phyloP scores from a whole-genome alignment of 2,888 invertebrate species.

The Smittia aterrima region DNA sequence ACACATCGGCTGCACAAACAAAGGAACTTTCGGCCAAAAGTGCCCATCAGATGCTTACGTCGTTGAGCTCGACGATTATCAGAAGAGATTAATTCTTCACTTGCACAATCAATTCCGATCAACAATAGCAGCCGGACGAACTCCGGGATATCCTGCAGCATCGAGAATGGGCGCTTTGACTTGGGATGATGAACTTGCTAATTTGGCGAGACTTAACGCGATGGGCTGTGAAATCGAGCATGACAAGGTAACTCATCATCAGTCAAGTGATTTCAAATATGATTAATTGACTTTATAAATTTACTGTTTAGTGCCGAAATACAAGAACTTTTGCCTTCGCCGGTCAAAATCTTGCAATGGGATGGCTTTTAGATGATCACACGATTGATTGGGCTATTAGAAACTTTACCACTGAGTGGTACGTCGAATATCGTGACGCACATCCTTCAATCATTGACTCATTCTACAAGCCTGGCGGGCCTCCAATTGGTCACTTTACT shows the following conservation, averaged over 20 bases:
- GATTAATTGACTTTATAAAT: neutral
- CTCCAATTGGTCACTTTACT: constrained; percentile 35
- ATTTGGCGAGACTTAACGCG: constrained; percentile 30
- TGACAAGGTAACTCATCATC: constrained; percentile 1
- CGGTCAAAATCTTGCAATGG: constrained; percentile 35
- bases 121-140: constrained; percentile 11
- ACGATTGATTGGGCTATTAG: constrained; percentile 32
- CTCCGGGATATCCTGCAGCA: neutral
- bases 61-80: constrained; percentile 16
- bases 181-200: constrained; percentile 33
- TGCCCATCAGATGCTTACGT: constrained; percentile 5
- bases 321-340: constrained; percentile 16
- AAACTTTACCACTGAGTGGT: constrained; percentile 36
- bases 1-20: constrained; percentile 28
- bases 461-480: constrained; percentile 9
- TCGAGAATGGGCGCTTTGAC: neutral
- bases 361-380: constrained; percentile 27
- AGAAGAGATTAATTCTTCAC: constrained; percentile 16
- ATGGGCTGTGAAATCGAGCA: constrained; percentile 33
- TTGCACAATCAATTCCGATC: constrained; percentile 29
- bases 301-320: constrained; percentile 16
- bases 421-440: constrained; percentile 20
- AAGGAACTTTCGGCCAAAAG: constrained; percentile 15
- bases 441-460: constrained; percentile 10
- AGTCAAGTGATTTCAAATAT: too few relatives aligned